Conservation (phyloP, 2,113 vertebrate genomes). For the Macroglossus sobrinus region DNA sequence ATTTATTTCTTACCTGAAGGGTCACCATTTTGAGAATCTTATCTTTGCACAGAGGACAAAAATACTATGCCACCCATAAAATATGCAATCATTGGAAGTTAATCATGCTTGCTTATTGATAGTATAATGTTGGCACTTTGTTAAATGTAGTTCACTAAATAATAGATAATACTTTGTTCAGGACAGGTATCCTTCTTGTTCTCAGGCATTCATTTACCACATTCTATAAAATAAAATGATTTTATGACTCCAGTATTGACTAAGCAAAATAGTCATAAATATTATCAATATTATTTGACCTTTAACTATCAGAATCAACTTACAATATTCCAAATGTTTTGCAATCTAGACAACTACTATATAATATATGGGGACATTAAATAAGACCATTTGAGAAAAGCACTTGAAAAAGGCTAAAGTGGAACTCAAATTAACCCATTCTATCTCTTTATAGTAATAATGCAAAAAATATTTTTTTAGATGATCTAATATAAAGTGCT, state of each 20-base stretch:
- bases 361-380: neutral
- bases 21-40: neutral
- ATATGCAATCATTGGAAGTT: slow-evolving; percentile 15
- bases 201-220: slow-evolving; percentile 31
- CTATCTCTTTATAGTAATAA: neutral
- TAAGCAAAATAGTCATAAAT: slow-evolving; percentile 39
- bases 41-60: slow-evolving; percentile 16
- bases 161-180: slow-evolving; percentile 5
- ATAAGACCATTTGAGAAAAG: neutral
- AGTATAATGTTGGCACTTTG: slow-evolving; percentile 36
- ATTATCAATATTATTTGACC: slow-evolving; percentile 23
- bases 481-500: neutral
- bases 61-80: neutral
- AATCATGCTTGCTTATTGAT: slow-evolving; percentile 50
- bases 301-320: slow-evolving; percentile 44
- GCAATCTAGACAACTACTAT: neutral
- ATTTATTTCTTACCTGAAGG: neutral
- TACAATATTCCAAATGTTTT: neutral
- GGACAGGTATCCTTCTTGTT: neutral
- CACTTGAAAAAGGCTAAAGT: neutral
- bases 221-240: slow-evolving; percentile 51
- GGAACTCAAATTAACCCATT: neutral
- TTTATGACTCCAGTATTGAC: slow-evolving; percentile 23
- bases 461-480: neutral
- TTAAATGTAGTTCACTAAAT: slow-evolving; percentile 40